Evolutionary conservation across 2,888 invertebrate species (phyloP), one percentile per base, ranked within the genome.

Genomic region (Caenorhabditis sinica): DNA sequence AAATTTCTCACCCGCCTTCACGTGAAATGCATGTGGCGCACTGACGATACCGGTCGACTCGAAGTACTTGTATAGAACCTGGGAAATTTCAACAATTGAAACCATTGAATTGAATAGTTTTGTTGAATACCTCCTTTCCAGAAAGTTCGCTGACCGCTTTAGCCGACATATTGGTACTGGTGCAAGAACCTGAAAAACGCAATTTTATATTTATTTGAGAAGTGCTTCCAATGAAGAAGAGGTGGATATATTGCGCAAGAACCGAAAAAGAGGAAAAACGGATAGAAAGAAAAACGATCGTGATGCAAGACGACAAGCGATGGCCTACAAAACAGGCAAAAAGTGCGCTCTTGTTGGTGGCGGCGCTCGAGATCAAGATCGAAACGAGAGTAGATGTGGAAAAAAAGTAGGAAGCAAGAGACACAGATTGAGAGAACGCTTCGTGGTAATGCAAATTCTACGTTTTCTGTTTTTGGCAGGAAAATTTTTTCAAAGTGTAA

Each of bases 91-190:
- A 30, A 13, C 9, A 17, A 28, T 23, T 28, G 36, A 53, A 53
- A 25, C 43, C 13, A 33, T 36, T 8, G n/a, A 45, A 51, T 17
- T 49, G 5, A 20, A 20, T n/a, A 33, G 33, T 25, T 33, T 68
- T 33, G 91, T 40, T 2, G 13, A 40, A 11, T 20, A 49, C 85
- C 75, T 91, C 91, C 71, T 91, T 91, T 58, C 91, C 91, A 28
- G 89, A 85, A 75, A 88, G 88, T 72, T 91, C 91, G 76, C 90
- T 90, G 40, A 91, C 89, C 36, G 91, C 91, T 79, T 91, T 91
- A 43, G 91, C 91, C 60, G 91, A 92, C 91, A 91, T 91, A 49
- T 49, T 53, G 2, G 63, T 58, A 20, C 28, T 28, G 33, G 60
- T 61, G 51, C 53, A 68, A 68, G 20, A 63, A 77, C 77, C 77